Percentiles rank a stretch among this genome's conserved stretches.
phyloP scores from a whole-genome alignment of 1,140 invertebrate genomes.

The Aphaenogaster ashmeadi region DNA sequence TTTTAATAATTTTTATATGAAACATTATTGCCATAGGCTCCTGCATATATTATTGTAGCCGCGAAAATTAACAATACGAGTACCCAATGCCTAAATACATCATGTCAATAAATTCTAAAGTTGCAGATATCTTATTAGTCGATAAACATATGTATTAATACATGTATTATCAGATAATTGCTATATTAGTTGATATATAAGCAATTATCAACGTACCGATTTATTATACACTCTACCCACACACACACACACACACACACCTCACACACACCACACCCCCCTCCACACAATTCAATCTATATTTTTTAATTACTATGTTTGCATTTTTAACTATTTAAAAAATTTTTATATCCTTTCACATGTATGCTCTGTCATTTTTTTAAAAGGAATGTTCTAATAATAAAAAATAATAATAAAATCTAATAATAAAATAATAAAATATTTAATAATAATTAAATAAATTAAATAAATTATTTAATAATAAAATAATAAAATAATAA shows the following conservation, averaged over 20 bases:
- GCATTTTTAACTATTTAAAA: background rate
- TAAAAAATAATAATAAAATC: background rate
- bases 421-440: no score
- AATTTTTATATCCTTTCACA: background rate
- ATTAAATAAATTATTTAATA: no score
- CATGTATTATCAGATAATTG: background rate
- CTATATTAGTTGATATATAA: background rate
- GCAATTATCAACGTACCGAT: background rate
- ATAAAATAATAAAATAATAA: no score
- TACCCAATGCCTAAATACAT: background rate
- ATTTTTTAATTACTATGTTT: background rate
- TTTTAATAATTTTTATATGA: background rate
- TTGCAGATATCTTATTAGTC: background rate
- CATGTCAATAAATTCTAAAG: background rate
- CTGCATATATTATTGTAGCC: background rate
- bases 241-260: no score
- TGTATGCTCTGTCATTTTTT: background rate
- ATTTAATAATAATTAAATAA: no score
- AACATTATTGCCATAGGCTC: background rate
- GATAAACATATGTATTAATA: background rate
- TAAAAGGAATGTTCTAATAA: background rate
- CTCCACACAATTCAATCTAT: background rate
- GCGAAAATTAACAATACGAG: background rate
- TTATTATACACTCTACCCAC: background rate
- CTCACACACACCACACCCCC: no score